These are phyloP conservation scores for Ochlodes sylvanus DNA, from an alignment of 2,888 invertebrate genomes.

Conservation along the genomic window DNA sequence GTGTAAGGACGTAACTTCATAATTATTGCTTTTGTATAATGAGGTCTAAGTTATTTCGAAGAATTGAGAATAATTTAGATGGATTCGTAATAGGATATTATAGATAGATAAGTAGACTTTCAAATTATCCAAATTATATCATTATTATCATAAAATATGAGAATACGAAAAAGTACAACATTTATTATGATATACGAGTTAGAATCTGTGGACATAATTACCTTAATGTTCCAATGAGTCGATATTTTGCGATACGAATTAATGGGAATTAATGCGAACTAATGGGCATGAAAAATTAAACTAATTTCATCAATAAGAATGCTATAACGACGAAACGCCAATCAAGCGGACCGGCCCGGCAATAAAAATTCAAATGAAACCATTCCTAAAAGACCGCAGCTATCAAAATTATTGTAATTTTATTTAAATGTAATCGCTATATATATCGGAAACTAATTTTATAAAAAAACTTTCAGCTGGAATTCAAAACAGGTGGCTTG, in stretches of 20 bases:
- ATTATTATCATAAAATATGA: too few relatives aligned
- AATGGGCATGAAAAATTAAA: neutral
- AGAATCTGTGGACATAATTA: too few relatives aligned
- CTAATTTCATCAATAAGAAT: neutral
- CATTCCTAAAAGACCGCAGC: slow-evolving; percentile 10
- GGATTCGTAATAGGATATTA: too few relatives aligned
- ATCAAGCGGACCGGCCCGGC: neutral
- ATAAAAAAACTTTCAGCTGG: slow-evolving; percentile 21
- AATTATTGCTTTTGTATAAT: too few relatives aligned
- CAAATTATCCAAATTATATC: too few relatives aligned
- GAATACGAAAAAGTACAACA: too few relatives aligned
- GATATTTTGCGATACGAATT: neutral
- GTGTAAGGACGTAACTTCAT: too few relatives aligned
- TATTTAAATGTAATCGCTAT: slow-evolving; percentile 30
- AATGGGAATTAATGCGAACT: neutral
- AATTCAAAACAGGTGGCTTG: slow-evolving; percentile 35
- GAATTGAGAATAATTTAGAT: too few relatives aligned
- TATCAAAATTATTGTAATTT: slow-evolving; percentile 34
- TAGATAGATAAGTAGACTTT: too few relatives aligned
- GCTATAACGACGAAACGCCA: neutral
- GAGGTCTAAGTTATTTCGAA: too few relatives aligned
- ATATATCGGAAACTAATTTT: slow-evolving; percentile 23
- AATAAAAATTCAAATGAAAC: slow-evolving; percentile 31
- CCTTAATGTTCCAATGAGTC: too few relatives aligned
- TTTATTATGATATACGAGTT: too few relatives aligned